Evolutionary conservation across 1,140 invertebrate species (phyloP).

Genomic region (Holcopasites calliopsidis): DNA sequence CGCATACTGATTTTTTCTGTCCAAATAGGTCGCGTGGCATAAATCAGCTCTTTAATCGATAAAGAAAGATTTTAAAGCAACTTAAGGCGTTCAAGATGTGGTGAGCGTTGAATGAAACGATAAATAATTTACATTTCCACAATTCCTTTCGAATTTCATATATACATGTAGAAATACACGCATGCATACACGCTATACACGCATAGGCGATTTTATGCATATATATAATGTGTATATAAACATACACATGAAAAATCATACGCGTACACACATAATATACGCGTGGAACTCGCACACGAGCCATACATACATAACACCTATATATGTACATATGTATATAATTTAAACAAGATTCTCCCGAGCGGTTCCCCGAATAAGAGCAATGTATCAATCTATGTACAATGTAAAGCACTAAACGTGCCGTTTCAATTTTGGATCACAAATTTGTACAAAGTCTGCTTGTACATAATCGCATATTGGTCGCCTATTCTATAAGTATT

Average conservation of each 20-base stretch:
- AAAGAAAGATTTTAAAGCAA: conserved; percentile 21
- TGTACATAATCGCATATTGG: conserved; percentile 58
- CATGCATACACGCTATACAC: background rate
- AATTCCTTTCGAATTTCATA: conserved; percentile 22
- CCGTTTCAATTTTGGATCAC: conserved; percentile 50
- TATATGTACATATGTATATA: conserved; percentile 52
- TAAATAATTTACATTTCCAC: conserved; percentile 48
- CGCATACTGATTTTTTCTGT: background rate
- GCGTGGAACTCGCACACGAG: conserved; percentile 11
- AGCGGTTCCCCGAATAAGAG: conserved; percentile 30
- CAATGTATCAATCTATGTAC: conserved; percentile 56
- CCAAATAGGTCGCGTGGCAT: background rate
- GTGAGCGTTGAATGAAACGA: conserved; percentile 19
- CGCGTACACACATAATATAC: background rate
- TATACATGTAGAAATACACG: background rate
- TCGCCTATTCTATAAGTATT: conserved; percentile 56
- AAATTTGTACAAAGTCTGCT: conserved; percentile 60
- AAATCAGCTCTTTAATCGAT: background rate
- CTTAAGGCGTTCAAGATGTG: background rate
- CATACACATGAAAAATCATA: background rate
- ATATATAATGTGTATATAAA: conserved; percentile 1
- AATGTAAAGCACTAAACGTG: conserved; percentile 40
- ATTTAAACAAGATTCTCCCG: conserved; percentile 44
- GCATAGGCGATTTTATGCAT: background rate
- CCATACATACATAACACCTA: background rate